Percentiles rank a stretch among this genome's conserved stretches.
Conservation (phyloP, 2,113 vertebrate species). For the Gopherus evgoodei region DNA sequence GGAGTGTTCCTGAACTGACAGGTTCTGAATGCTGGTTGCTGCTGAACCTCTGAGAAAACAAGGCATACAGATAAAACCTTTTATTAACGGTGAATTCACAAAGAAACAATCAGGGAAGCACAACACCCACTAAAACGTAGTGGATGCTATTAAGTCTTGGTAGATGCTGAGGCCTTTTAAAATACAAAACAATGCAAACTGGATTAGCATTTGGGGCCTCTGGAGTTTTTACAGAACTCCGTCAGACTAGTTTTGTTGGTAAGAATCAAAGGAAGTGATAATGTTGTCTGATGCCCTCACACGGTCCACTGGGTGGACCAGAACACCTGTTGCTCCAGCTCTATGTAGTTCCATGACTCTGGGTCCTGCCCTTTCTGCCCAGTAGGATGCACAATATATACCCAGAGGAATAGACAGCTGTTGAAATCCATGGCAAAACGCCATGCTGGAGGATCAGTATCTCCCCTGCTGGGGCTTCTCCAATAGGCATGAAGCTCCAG, state of each 20-base stretch:
- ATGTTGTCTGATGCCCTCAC: not conserved
- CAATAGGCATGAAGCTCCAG: not conserved
- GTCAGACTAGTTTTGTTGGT: not conserved
- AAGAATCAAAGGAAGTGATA: not conserved
- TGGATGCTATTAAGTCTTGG: not conserved
- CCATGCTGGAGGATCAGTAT: not conserved
- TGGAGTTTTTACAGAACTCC: not conserved
- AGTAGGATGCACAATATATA: not conserved
- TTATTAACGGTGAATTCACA: not conserved
- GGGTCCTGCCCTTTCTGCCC: not conserved
- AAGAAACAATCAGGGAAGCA: not conserved
- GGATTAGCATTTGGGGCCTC: not conserved
- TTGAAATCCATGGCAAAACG: not conserved
- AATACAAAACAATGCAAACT: not conserved
- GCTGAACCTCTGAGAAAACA: not conserved
- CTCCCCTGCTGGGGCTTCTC: not conserved
- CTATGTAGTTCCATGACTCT: not conserved
- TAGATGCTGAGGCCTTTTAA: not conserved
- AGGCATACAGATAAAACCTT: not conserved
- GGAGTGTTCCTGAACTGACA: not conserved
- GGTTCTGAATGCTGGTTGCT: not conserved
- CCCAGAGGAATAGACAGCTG: not conserved
- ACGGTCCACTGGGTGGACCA: not conserved
- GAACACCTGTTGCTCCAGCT: not conserved
- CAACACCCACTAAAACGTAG: not conserved